Evolutionary conservation across 2,113 vertebrate species (phyloP).

Genomic region (Nestor notabilis): DNA sequence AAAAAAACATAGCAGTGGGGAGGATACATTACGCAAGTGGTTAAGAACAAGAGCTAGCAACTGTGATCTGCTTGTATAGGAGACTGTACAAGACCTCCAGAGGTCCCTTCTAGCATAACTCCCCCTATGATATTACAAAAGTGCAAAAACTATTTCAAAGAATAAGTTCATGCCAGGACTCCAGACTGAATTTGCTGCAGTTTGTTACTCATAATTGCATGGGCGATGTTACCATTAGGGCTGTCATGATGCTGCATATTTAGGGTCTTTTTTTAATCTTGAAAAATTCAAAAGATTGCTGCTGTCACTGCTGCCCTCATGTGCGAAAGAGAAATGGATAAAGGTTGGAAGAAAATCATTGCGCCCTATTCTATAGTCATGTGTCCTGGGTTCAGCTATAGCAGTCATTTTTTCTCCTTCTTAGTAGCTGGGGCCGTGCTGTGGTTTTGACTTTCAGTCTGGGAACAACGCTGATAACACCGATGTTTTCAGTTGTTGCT

Average conservation of each 20-base stretch:
- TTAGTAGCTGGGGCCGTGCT: too few species aligned
- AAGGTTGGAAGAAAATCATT: not conserved
- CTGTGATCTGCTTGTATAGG: not conserved
- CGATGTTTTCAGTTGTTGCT: too few species aligned
- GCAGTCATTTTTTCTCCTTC: too few species aligned
- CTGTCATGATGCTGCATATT: not conserved
- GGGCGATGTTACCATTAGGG: not conserved
- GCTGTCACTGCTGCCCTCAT: not conserved
- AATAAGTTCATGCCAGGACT: not conserved
- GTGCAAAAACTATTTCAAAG: not conserved
- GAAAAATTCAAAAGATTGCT: not conserved
- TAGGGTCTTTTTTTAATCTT: not conserved
- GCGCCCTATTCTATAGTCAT: not conserved
- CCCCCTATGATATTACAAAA: not conserved
- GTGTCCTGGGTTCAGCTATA: too few species aligned
- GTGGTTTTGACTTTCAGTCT: too few species aligned
- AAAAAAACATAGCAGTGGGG: accelerated
- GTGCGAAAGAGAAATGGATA: not conserved
- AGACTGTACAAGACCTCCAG: not conserved
- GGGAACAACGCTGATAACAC: too few species aligned
- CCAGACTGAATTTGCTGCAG: not conserved
- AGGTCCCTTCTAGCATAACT: not conserved
- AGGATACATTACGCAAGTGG: not conserved
- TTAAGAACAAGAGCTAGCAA: not conserved
- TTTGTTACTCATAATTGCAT: not conserved